phyloP scores from a whole-genome alignment of 2,113 vertebrate species.

The Labeo catla region DNA sequence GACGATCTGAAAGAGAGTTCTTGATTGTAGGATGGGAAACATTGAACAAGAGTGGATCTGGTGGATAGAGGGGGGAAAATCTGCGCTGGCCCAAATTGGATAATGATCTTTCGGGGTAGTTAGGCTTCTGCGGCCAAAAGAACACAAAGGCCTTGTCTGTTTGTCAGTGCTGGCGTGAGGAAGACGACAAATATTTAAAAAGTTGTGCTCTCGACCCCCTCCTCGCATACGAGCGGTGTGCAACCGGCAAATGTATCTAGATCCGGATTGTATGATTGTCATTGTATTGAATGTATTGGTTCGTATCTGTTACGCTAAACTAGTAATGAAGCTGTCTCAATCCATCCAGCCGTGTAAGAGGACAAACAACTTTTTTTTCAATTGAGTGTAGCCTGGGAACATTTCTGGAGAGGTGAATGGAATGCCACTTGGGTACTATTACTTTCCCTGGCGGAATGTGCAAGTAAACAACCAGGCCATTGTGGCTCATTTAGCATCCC shows the following conservation, averaged over 20 bases:
- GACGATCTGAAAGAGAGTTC: conserved; percentile 57
- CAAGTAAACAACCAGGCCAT: conserved; percentile 80
- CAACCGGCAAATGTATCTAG: neutral
- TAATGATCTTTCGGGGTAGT: conserved; percentile 67
- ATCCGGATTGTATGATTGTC: neutral
- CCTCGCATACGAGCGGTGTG: neutral
- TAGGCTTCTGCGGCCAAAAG: conserved; percentile 59
- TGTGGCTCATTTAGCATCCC: conserved; percentile 70
- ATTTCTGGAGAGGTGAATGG: conserved; percentile 74
- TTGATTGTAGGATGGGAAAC: conserved; percentile 65
- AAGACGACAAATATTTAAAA: conserved; percentile 46
- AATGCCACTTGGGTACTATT: conserved; percentile 77
- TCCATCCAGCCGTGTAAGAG: conserved; percentile 33
- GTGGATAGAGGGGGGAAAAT: conserved; percentile 49
- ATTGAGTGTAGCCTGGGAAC: conserved; percentile 71
- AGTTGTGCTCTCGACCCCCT: conserved; percentile 30
- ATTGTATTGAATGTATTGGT: neutral
- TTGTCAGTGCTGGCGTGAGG: conserved; percentile 50
- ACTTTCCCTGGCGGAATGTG: conserved; percentile 71
- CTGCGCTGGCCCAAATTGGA: conserved; percentile 67
- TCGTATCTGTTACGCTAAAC: conserved; percentile 38
- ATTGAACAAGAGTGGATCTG: conserved; percentile 46
- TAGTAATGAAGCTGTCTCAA: conserved; percentile 60
- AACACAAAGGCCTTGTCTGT: conserved; percentile 64
- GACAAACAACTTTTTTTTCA: conserved; percentile 50